Percentiles rank a stretch among this genome's conserved stretches.
Evolutionary conservation across 2,888 invertebrate species (phyloP).

Genomic region (Linnaemya tessellans): DNA sequence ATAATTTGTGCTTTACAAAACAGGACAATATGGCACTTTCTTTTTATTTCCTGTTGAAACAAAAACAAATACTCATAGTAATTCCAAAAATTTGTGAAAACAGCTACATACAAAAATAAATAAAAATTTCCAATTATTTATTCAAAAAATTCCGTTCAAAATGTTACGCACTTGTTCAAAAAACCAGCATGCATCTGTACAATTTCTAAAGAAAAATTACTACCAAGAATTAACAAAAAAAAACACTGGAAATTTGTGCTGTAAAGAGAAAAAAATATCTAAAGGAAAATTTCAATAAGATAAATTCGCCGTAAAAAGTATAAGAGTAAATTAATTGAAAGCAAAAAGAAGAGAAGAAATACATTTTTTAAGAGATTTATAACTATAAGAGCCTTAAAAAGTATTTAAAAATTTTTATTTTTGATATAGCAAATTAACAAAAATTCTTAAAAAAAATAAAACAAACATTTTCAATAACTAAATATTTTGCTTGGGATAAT

Average conservation of each 20-base stretch:
- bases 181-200: conserved; percentile 50
- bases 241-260: conserved; percentile 20
- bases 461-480: too few relatives aligned
- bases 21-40: background rate
- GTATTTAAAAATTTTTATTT: too few relatives aligned
- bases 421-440: too few relatives aligned
- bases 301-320: conserved; percentile 61
- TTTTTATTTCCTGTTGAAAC: background rate
- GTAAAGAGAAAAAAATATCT: conserved; percentile 21
- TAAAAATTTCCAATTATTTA: conserved; percentile 1
- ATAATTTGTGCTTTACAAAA: background rate
- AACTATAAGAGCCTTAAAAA: too few relatives aligned
- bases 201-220: conserved; percentile 43
- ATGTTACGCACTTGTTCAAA: conserved; percentile 60
- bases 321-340: conserved; percentile 10
- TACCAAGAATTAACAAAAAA: conserved; percentile 29
- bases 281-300: conserved; percentile 3
- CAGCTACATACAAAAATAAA: background rate
- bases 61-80: background rate
- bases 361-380: too few relatives aligned
- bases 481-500: too few relatives aligned
- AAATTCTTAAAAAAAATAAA: too few relatives aligned
- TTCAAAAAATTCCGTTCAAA: conserved; percentile 53
- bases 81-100: background rate
- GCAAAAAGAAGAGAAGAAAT: background rate